Evolutionary conservation across 1,140 invertebrate species (phyloP), one percentile per base, ranked within the genome.

Genomic region (Drosophila ercepeae): DNA sequence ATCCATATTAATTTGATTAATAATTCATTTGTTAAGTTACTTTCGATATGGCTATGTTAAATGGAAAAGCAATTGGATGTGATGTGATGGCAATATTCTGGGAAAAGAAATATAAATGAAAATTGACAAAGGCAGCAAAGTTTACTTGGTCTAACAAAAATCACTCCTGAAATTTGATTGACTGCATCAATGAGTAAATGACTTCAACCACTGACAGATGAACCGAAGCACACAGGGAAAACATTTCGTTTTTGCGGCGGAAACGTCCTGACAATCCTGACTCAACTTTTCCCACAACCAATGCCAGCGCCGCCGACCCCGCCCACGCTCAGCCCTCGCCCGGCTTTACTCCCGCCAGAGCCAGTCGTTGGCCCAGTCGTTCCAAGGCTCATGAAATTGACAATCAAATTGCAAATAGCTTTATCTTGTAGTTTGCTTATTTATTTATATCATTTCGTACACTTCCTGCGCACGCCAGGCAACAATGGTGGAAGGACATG

Each of bases 321-420:
- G 25, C 2, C 8, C 16, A 21, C 63, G n/a, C 11, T 29, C n/a
- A 4, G n/a, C 25, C 13, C 23, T 13, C 14, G 0, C 4, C 36
- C 14, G 4, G 36, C 1, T 6, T 9, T 9, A 11, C 7, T 27
- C 27, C 27, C 27, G 27, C 27, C 27, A 9, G 27, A 7, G n/a
- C n/a, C n/a, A n/a, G n/a, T n/a, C n/a, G n/a, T 32, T 32, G 29
- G 29, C 29, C 25, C 54, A 19, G 21, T 4, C 45, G 1, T 29
- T 45, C 39, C 19, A 46, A 53, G 44, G 32, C 72, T 84, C 82
- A 88, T 86, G 82, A 74, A 89, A 86, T 88, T 86, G 82, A 86
- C 82, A 86, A 86, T 86, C 82, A 86, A 86, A 86, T 86, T 82
- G 82, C 82, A 86, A 86, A 86, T 86, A 88, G 82, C 82, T 86